Percentiles rank a stretch among this genome's conserved stretches.
Conservation (phyloP, 2,113 vertebrate genomes). For the Solenodon paradoxus region DNA sequence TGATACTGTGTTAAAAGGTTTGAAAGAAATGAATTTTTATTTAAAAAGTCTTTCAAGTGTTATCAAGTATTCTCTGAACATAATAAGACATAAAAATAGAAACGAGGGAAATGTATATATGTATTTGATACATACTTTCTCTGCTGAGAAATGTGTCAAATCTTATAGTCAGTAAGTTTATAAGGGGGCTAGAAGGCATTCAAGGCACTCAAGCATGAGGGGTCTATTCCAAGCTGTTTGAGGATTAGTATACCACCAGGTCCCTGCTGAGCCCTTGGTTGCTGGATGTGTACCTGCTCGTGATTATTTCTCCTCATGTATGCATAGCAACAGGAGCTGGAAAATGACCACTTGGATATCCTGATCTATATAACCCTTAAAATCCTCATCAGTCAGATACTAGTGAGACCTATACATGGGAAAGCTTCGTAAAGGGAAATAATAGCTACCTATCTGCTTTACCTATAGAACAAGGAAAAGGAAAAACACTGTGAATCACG, state of each 20-base stretch:
- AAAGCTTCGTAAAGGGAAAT: neutral
- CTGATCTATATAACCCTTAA: neutral
- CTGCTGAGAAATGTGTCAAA: neutral
- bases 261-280: neutral
- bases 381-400: neutral
- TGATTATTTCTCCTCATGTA: neutral
- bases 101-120: too few relatives aligned
- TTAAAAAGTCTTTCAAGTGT: neutral
- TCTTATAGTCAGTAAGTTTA: neutral
- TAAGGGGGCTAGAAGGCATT: too few relatives aligned
- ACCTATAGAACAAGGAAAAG: neutral
- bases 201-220: neutral
- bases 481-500: neutral
- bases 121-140: too few relatives aligned
- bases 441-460: neutral
- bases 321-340: neutral
- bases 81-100: neutral
- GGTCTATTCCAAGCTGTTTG: neutral
- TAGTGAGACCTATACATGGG: neutral
- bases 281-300: fast-evolving
- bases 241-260: neutral
- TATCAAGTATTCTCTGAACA: neutral
- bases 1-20: neutral
- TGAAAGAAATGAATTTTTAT: neutral
- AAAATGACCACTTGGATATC: neutral